Conservation (phyloP, 2,113 vertebrate species). For the Orycteropus afer region DNA sequence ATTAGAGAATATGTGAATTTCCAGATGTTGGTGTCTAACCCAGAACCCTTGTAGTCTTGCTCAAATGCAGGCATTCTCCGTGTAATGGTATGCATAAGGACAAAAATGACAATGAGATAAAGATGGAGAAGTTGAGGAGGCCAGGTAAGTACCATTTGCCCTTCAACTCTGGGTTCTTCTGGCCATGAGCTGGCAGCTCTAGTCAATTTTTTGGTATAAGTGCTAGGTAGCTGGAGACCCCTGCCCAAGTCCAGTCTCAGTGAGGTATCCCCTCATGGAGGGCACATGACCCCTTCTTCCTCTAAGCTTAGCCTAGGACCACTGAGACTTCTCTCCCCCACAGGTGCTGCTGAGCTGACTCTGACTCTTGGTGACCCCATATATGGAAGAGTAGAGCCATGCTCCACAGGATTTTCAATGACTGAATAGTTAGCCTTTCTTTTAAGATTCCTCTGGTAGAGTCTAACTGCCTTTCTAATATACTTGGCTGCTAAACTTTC, state of each 20-base stretch:
- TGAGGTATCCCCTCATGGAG: background rate
- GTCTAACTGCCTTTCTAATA: background rate
- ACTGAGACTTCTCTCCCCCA: background rate
- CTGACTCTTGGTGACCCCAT: background rate
- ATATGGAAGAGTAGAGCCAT: background rate
- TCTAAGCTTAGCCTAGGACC: background rate
- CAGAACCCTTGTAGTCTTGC: constrained; percentile 35
- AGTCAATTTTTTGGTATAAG: background rate
- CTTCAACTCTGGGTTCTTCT: background rate
- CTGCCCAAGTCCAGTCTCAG: background rate
- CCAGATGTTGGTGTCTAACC: background rate
- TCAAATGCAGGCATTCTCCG: constrained; percentile 13
- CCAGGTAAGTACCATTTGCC: background rate
- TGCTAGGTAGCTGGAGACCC: background rate
- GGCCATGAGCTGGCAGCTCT: background rate
- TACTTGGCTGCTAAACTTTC: too few relatives aligned
- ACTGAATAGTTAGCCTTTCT: background rate
- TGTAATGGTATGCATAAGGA: background rate
- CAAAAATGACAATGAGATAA: constrained; percentile 26
- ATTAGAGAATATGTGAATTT: background rate
- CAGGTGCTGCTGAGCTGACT: background rate
- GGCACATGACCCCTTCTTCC: background rate
- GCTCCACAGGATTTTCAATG: background rate
- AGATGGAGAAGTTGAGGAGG: background rate
- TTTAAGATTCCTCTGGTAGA: background rate